Evolutionary conservation across 2,888 invertebrate species (phyloP), one percentile per base, ranked within the genome.

Genomic region (Pantelozetes paolii): DNA sequence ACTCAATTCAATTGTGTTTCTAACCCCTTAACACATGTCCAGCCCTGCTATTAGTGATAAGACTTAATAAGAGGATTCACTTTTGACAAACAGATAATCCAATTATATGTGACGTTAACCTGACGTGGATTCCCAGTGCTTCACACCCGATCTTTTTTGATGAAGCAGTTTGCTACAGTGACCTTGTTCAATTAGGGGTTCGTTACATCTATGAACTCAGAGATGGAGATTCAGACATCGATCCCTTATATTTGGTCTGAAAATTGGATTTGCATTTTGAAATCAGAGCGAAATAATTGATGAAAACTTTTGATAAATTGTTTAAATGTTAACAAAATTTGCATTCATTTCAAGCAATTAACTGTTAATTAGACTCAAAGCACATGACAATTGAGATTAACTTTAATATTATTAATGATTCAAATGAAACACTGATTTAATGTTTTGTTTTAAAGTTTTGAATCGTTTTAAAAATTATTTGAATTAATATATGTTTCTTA

Each of bases 91-190:
- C 18, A 64, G 62, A 64, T 36, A 64, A 64, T 30, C 5, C 32
- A 1, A 64, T 64, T 1, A n/a, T 20, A 36, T 64, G 62, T 9
- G 5, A 11, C 9, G 5, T 20, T 20, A 20, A 40, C 20, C 20
- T 64, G 9, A 11, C n/a, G 0, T 64, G 62, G 62, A 64, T 64
- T 64, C 62, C 36, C 0, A 15, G 36, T 2, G 62, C 23, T n/a
- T 36, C 11, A 11, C 62, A 64, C 26, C 69, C 69, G 18, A 45
- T 23, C 1, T 69, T 69, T n/a, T 69, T 69, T 45, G 45, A 69
- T 18, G 69, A 69, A 1, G 69, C 26, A 1, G 13, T 8, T 9
- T 69, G 69, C 26, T 36, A 36, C 36, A 36, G 36, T 36, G n/a
- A n/a, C 9, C 36, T 36, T 36, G 9, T 15, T 2, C 15, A 45